Evolutionary conservation across 2,113 vertebrate genomes (phyloP), one percentile per base, ranked within the genome.

Genomic region (Serilophus lunatus): DNA sequence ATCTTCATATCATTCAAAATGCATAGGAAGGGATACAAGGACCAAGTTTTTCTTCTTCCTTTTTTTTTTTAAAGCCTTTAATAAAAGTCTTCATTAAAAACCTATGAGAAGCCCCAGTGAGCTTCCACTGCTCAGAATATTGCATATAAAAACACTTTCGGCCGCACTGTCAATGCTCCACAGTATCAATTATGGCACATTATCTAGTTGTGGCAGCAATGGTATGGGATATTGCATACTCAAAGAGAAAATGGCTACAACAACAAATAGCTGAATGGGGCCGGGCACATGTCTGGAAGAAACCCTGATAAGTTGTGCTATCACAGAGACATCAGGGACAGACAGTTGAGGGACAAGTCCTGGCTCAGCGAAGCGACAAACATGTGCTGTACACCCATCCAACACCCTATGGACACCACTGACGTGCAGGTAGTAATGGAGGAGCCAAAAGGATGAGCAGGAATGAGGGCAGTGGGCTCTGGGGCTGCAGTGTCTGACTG

Each of bases 11-110:
- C 94, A 97, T 97, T 98, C 97, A 95, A 98, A 98, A 98, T 98
- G 98, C 98, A 99, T 98, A 98, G 98, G 98, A 97, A 97, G 98
- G 97, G 97, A 97, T 97, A 98, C 97, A 96, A 97, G 64, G 95
- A 97, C 97, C 94, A 92, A 96, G 65, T 72, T 95, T 92, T 75
- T 93, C 75, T 83, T 93, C 50, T 36, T 72, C 54, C 49, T 82
- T 47, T 53, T 66, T 76, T 82, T 90, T 95, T 97, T 97, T 95
- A 97, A 97, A 93, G 77, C 96, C 95, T 95, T 95, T 96, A 80
- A 28, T 98, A 96, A 97, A 98, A 93, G 95, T 97, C 96, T 93
- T 97, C 95, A 96, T 94, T 95, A 96, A 97, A 98, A 97, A 96
- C 95, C 93, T 94, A 82, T 14, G 68, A 97, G 97, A 98, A 98